phyloP scores from a whole-genome alignment of 2,113 vertebrate species.

The Psilopogon haemacephalus region DNA sequence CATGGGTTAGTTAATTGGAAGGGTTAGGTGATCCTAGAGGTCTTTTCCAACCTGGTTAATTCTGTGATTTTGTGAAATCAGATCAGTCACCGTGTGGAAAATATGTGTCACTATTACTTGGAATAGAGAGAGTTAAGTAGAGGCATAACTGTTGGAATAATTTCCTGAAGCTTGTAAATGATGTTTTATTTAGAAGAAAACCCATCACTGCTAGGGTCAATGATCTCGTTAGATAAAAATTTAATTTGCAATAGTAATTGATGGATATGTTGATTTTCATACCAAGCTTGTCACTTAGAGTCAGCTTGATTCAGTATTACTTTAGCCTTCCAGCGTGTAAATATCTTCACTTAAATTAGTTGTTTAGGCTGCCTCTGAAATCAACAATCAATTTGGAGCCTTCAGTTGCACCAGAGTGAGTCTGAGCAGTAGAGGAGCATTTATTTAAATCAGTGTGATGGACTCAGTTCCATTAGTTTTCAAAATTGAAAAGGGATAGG shows the following conservation, averaged over 20 bases:
- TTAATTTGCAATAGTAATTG: neutral
- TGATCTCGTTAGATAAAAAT: neutral
- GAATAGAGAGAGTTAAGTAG: neutral
- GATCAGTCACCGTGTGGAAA: neutral
- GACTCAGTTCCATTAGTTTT: neutral
- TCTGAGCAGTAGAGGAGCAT: neutral
- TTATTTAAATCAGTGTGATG: neutral
- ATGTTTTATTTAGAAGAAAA: neutral
- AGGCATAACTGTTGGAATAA: neutral
- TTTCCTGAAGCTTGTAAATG: neutral
- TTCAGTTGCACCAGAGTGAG: neutral
- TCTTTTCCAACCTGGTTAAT: too few species aligned
- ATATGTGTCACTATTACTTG: fast-evolving
- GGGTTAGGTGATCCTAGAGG: too few species aligned
- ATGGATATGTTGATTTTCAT: slow-evolving; percentile 7
- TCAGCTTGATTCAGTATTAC: neutral
- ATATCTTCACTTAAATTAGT: neutral
- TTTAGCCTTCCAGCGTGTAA: slow-evolving; percentile 3
- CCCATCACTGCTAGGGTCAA: neutral
- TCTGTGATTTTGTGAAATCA: neutral
- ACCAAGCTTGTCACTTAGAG: slow-evolving; percentile 27
- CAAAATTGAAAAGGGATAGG: neutral
- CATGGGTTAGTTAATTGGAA: too few species aligned
- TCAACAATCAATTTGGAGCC: neutral
- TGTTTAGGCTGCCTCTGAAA: slow-evolving; percentile 28